Evolutionary conservation across 2,888 invertebrate species (phyloP), one percentile per base, ranked within the genome.

Genomic region (Idaea dimidiata): DNA sequence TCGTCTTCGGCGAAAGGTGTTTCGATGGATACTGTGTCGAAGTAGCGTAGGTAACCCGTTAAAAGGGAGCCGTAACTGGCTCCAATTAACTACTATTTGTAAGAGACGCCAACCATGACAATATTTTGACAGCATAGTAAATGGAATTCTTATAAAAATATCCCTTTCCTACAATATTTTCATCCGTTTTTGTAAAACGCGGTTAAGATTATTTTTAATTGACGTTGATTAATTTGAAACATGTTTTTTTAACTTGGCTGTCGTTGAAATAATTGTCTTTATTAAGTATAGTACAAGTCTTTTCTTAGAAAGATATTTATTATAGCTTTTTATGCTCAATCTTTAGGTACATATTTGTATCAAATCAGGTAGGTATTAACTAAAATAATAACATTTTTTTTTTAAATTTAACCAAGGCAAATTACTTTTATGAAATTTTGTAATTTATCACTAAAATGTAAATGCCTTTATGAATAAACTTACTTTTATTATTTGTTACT

Each of bases 121-220:
- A 17, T 56, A 56, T 56, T 56, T 56, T 18, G 56, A 56, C 56
- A 56, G 56, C 18, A 56, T 18, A 18, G 56, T 17, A 56, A 56
- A 56, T 56, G 56, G 56, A 56, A 56, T 56, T 56, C 56, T 17
- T 56, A 18, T 17, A 71, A 73, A 56, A 56, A 56, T 56, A 56
- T 17, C 56, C 56, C 17, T 31, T 59, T 59, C 17, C 31, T 43
- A 43, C 43, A 43, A 43, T 43, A 43, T 43, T 43, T 33, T 33
- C 7, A 7, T 33, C 43, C 56, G 18, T 56, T 56, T 56, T 17
- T 56, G 56, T 17, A 56, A 56, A 56, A 61, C 43, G 63, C 57
- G 62, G 55, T 62, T 59, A 56, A 17, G 33, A 24, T 53, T 58
- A 62, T 61, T 66, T 61, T 61, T 64, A 64, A 64, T 64, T 61